Evolutionary conservation across 2,888 invertebrate species (phyloP), one percentile per base, ranked within the genome.

Genomic region (Aleiodes leptofemur): DNA sequence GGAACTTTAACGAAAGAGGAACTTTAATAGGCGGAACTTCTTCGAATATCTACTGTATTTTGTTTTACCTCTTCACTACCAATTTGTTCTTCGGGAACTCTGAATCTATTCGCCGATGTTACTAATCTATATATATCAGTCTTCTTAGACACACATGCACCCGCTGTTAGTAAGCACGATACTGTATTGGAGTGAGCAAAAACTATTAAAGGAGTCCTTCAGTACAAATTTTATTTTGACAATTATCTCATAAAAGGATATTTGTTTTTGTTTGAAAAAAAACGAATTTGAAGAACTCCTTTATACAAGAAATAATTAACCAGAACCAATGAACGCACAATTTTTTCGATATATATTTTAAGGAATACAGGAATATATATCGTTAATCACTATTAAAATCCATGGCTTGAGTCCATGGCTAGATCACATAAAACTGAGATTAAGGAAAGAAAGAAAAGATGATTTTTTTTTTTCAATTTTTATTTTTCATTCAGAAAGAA

Each of bases 341-440:
- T 74, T 56, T 74, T 72, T 51, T 50, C 8, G 57, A 74, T 74
- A 61, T 71, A 31, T 73, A 50, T 51, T 74, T 76, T 69, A 70
- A 73, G 56, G 73, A 74, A 70, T 78, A 68, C 74, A 50, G 51
- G 74, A 77, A 71, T 71, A 66, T 72, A 77, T 75, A 74, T 73
- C 43, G 74, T 76, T 70, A 31, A 83, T 86, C 87, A 86, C 86
- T 81, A 85, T 86, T 86, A 87, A 88, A 88, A 88, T 88, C 88
- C 87, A 88, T 88, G 87, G 87, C 87, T 86, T 87, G 87, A 82
- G 87, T 83, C 88, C 88, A 88, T 88, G 88, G 87, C 86, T 86
- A 84, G 84, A 82, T 73, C 71, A 76, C 74, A 59, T 69, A 53
- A 61, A 38, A 59, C 53, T 53, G 59, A 57, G 38, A 73, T 66